Base-by-base conservation (phyloP, 2,888 invertebrate genomes). In the Microctonus hyperodae region DNA sequence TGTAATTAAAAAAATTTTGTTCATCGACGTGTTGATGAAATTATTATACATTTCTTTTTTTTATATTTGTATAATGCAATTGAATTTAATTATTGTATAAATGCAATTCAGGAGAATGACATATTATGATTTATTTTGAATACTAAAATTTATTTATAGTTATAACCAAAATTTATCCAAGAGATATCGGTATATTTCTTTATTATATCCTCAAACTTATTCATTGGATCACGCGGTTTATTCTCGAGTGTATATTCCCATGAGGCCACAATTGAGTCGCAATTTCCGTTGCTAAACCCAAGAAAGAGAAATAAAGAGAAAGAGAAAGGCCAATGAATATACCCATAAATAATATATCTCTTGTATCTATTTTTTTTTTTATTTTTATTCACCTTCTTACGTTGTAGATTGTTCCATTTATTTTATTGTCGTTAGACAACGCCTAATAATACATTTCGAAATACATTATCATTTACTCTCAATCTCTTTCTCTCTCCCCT, bases 111-210 rank as follows among this genome's bases (percentile, higher is more conserved):
- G 23, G n/a, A 35, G 37, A n/a, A n/a, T n/a, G n/a, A n/a, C n/a
- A n/a, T n/a, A n/a, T n/a, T n/a, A n/a, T n/a, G n/a, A n/a, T n/a
- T n/a, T n/a, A n/a, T n/a, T n/a, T n/a, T n/a, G n/a, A n/a, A n/a
- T n/a, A n/a, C n/a, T n/a, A n/a, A n/a, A 20, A 62, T 62, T 62
- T 53, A 62, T 62, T 62, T 61, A n/a, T n/a, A 61, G 51, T 61
- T 33, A 20, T n/a, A n/a, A n/a, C 53, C 35, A 25, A 62, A 44
- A 62, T 53, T 33, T 62, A 62, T 62, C 37, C 20, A 40, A 35
- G 25, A 33, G 53, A 62, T n/a, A 60, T 48, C 10, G 48, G 22
- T 50, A 50, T 60, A n/a, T 50, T 31, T 60, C 60, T n/a, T 62
- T 40, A 62, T 62, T 62, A 62, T 51, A 58, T n/a, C n/a, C 40